Conservation (phyloP, 2,797 vertebrate species). For the Lacerta bilineata region DNA sequence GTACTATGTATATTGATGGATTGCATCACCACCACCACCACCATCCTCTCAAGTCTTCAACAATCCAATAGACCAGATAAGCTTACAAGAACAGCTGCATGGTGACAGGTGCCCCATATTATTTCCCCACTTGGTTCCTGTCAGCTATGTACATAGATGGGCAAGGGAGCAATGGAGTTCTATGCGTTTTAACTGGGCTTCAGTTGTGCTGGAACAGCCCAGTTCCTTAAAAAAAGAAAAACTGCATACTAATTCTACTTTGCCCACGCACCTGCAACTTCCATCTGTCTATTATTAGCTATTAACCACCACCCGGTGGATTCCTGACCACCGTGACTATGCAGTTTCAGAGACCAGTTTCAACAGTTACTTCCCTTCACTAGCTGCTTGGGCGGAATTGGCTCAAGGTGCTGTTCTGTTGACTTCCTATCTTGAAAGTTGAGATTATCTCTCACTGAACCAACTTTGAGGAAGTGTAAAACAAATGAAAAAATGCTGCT, state of each 20-base stretch:
- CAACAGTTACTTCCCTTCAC: conserved; percentile 34
- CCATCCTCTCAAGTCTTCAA: not conserved
- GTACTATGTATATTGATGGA: not conserved
- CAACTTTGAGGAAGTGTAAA: not conserved
- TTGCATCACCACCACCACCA: no score
- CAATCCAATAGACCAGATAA: not conserved
- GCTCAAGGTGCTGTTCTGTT: not conserved
- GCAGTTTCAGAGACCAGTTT: not conserved
- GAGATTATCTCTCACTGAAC: not conserved
- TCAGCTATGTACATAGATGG: not conserved
- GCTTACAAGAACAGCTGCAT: not conserved
- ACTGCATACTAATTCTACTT: not conserved
- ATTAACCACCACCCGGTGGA: conserved; percentile 18
- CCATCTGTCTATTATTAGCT: not conserved
- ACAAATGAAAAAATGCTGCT: not conserved
- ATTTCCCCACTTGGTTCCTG: not conserved
- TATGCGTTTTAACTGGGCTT: not conserved
- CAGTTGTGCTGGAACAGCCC: not conserved
- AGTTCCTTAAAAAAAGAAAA: not conserved
- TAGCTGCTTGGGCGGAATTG: conserved; percentile 16
- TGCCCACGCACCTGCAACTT: not conserved
- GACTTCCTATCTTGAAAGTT: not conserved
- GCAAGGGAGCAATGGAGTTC: not conserved
- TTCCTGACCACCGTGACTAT: conserved; percentile 25
- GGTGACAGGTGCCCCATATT: not conserved